These are phyloP conservation scores for Enteromius anoplus DNA, from an alignment of 2,797 vertebrate species.

Conservation along the genomic window DNA sequence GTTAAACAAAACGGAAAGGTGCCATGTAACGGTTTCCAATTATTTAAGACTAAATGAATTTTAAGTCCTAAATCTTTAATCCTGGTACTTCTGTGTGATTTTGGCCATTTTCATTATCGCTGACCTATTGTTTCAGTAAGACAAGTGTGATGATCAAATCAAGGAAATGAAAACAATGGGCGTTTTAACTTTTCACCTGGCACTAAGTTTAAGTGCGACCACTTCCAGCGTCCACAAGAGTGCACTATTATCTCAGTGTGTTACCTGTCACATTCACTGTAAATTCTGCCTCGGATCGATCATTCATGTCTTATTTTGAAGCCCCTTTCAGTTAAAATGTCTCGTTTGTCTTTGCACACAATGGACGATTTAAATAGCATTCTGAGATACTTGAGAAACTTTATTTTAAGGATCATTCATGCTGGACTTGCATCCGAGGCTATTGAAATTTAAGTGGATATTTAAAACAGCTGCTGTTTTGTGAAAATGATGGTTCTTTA, in stretches of 20 bases:
- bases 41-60: not conserved
- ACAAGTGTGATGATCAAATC: not conserved
- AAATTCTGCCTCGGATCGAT: not conserved
- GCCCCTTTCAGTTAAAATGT: not conserved
- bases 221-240: conserved; percentile 27
- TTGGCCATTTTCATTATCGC: not conserved
- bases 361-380: not conserved
- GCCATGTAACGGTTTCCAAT: not conserved
- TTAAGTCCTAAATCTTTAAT: not conserved
- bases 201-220: not conserved
- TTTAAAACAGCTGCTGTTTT: not conserved
- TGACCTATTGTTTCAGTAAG: not conserved
- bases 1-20: not conserved
- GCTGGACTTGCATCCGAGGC: not conserved
- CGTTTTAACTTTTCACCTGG: not conserved
- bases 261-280: not conserved
- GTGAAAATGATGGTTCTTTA: not conserved
- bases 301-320: not conserved
- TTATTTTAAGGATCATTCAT: not conserved
- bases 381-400: not conserved
- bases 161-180: not conserved
- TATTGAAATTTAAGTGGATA: not conserved
- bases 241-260: conserved; percentile 29
- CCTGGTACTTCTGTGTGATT: not conserved
- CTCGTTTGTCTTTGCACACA: not conserved